phyloP scores from a whole-genome alignment of 2,113 vertebrate species.

The Podilymbus podiceps region DNA sequence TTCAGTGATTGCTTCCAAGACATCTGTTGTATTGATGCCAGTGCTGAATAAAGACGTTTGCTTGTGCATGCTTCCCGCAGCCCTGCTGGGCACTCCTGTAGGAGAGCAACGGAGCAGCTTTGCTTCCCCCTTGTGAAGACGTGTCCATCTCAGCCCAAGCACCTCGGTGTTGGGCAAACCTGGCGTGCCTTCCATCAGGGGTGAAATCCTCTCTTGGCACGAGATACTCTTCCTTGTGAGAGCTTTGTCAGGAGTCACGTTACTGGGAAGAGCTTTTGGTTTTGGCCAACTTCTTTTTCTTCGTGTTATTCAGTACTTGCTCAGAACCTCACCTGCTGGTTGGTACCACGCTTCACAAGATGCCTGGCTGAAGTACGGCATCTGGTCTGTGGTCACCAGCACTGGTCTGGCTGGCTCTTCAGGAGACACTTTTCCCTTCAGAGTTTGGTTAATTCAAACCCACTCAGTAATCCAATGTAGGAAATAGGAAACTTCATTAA shows the following conservation, averaged over 20 bases:
- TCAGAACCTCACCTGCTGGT: background rate
- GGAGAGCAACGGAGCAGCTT: accelerated
- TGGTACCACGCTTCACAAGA: background rate
- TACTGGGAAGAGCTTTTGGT: background rate
- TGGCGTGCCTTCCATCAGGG: background rate
- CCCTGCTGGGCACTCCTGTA: background rate
- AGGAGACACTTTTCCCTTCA: background rate
- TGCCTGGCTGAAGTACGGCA: background rate
- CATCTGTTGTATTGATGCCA: background rate
- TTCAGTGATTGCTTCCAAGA: background rate
- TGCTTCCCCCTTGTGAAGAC: background rate
- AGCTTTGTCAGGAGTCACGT: background rate
- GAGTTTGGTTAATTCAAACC: background rate
- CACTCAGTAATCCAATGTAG: background rate
- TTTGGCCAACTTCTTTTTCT: background rate
- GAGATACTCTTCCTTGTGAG: background rate
- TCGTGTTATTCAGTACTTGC: background rate
- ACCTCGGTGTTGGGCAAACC: background rate
- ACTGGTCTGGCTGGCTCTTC: background rate
- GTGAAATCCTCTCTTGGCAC: background rate
- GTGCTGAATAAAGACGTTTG: background rate
- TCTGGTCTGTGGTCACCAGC: background rate
- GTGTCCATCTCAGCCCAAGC: background rate
- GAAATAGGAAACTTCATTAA: background rate
- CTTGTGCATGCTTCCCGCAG: accelerated